Conservation (phyloP, 2,113 vertebrate species). For the Chinchilla lanigera region DNA sequence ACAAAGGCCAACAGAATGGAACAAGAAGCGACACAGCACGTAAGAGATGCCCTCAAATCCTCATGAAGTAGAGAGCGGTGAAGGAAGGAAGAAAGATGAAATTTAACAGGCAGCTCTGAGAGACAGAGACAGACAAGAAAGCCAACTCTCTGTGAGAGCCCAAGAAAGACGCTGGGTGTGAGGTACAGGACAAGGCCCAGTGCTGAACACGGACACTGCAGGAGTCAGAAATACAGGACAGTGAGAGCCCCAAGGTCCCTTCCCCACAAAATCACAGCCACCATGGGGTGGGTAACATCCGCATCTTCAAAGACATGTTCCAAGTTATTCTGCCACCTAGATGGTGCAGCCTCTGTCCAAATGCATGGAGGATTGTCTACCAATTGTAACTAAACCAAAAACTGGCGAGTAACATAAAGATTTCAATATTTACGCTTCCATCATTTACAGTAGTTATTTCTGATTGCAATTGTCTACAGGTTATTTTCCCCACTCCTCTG, state of each 20-base stretch:
- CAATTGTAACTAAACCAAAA: slow-evolving; percentile 61
- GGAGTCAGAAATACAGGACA: no score
- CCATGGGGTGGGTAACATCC: not conserved
- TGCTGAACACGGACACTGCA: not conserved
- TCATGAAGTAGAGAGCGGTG: not conserved
- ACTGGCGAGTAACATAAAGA: slow-evolving; percentile 57
- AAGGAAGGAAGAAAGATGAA: not conserved
- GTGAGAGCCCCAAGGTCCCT: not conserved
- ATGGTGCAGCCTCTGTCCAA: not conserved
- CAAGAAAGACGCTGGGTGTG: not conserved
- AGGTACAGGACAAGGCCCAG: not conserved
- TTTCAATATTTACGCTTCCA: slow-evolving; percentile 38
- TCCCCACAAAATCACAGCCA: not conserved
- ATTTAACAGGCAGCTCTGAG: not conserved
- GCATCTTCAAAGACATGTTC: slow-evolving; percentile 74
- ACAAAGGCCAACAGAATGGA: not conserved
- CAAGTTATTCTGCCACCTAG: slow-evolving; percentile 39
- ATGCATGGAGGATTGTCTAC: not conserved
- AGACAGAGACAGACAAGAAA: not conserved
- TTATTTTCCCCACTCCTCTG: slow-evolving; percentile 15
- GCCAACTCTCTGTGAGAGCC: not conserved
- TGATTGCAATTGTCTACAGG: slow-evolving; percentile 63
- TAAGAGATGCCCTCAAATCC: not conserved
- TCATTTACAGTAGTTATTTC: slow-evolving; percentile 36
- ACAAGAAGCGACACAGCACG: not conserved